These are phyloP conservation scores for Drosophila ustulata DNA, from an alignment of 2,888 invertebrate genomes.

Conservation along the genomic window DNA sequence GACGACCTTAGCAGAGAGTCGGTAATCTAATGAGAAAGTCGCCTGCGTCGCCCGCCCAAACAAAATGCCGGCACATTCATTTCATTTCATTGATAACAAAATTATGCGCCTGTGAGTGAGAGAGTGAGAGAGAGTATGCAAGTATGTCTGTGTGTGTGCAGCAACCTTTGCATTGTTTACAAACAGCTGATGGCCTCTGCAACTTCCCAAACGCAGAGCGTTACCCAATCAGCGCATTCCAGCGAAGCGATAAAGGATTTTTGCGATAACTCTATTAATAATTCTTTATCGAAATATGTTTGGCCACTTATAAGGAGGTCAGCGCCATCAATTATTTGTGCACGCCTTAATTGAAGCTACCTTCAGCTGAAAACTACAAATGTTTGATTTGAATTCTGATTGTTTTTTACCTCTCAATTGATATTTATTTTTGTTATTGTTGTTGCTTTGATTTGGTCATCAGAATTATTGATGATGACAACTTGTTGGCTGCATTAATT, in stretches of 20 bases:
- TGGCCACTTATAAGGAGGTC: conserved; percentile 15
- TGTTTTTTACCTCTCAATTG: not conserved
- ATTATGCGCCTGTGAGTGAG: conserved; percentile 10
- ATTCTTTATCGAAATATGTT: conserved; percentile 6
- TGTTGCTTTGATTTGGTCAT: not conserved
- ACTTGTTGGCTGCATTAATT: not conserved
- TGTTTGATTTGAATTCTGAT: conserved; percentile 9
- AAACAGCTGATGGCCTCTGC: conserved; percentile 62
- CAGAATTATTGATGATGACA: not conserved
- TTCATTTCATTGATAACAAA: conserved; percentile 52
- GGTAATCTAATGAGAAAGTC: conserved; percentile 12
- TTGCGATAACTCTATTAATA: conserved; percentile 11
- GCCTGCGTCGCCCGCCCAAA: conserved; percentile 6
- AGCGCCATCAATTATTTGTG: conserved; percentile 8
- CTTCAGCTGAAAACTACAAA: not conserved
- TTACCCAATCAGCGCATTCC: conserved; percentile 15
- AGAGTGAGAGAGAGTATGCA: not conserved
- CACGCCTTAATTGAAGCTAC: not conserved
- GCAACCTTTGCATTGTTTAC: conserved; percentile 69
- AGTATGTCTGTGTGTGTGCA: conserved; percentile 16
- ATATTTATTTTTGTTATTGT: not conserved
- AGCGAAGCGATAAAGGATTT: conserved; percentile 13
- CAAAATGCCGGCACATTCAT: conserved; percentile 19
- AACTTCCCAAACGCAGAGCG: conserved; percentile 17
- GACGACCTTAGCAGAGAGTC: conserved; percentile 13